phyloP scores from a whole-genome alignment of 2,797 vertebrate species.

The Cichlasoma orientale region DNA sequence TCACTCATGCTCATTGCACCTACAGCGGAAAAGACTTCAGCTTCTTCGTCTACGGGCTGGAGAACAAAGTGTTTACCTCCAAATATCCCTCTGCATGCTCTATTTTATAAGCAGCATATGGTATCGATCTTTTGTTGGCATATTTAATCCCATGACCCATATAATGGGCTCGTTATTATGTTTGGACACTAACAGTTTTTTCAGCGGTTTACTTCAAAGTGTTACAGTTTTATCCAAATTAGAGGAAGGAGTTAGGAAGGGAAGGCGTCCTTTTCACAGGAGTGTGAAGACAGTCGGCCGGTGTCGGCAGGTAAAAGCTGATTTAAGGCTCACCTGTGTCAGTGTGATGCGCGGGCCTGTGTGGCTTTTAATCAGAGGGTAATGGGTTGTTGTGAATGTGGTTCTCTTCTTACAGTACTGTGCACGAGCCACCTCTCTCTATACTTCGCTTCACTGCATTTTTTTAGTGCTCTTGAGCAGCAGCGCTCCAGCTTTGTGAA shows the following conservation, averaged over 20 bases:
- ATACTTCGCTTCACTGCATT: no score
- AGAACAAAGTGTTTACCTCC: conserved; percentile 79
- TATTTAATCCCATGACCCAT: background rate
- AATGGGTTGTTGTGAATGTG: no score
- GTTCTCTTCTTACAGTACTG: no score
- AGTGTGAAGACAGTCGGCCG: no score
- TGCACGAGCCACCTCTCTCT: no score
- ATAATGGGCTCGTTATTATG: background rate
- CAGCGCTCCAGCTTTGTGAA: no score
- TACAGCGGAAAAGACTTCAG: conserved; percentile 77
- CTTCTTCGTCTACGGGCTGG: conserved; percentile 83
- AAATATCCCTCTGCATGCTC: conserved; percentile 80
- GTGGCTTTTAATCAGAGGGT: no score
- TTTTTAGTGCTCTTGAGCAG: no score
- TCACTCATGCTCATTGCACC: conserved; percentile 83
- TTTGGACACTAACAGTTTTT: background rate
- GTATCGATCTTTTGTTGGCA: background rate
- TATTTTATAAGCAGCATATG: conserved; percentile 56
- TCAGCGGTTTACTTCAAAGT: background rate
- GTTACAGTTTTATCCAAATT: fast-evolving
- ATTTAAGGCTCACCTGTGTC: no score
- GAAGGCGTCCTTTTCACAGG: no score
- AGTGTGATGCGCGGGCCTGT: no score
- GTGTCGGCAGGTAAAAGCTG: background rate
- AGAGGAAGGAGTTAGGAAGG: background rate